Conservation (phyloP, 1,140 invertebrate species). For the Neodiprion lecontei region DNA sequence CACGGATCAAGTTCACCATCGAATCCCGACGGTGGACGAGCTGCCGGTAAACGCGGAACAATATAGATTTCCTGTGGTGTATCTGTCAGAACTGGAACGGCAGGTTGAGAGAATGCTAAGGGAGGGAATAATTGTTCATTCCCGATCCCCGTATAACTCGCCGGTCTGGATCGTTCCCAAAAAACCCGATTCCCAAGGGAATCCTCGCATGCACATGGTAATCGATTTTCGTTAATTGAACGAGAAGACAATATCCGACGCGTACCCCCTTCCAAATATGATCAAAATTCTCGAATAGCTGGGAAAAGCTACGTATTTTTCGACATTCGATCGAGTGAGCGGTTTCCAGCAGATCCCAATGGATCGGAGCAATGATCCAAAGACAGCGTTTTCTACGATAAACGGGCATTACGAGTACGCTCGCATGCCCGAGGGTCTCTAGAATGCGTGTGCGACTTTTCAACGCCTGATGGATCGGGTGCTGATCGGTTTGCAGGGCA, state of each 20-base stretch:
- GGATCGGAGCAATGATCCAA: constrained; percentile 34
- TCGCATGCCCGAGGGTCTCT: constrained; percentile 29
- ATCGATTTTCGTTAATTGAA: constrained; percentile 34
- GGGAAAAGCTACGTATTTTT: constrained; percentile 27
- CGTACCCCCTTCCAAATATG: constrained; percentile 32
- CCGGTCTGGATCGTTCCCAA: constrained; percentile 49
- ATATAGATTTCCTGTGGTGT: too few relatives aligned
- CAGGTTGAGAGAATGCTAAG: too few relatives aligned
- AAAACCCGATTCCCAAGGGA: constrained; percentile 43
- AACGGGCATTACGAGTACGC: constrained; percentile 24
- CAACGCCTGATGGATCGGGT: background rate
- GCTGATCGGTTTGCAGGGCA: background rate
- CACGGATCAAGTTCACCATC: too few relatives aligned
- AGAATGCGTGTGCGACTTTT: background rate
- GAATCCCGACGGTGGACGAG: too few relatives aligned
- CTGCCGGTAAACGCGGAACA: too few relatives aligned
- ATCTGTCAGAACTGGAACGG: too few relatives aligned
- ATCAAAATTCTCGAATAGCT: constrained; percentile 30
- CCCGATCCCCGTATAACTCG: constrained; percentile 40
- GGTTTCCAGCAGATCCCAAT: constrained; percentile 63
- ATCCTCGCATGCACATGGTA: constrained; percentile 36
- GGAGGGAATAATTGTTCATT: constrained; percentile 44
- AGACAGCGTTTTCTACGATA: constrained; percentile 31
- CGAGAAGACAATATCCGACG: constrained; percentile 29
- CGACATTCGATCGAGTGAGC: constrained; percentile 46